Evolutionary conservation across 2,888 invertebrate genomes (phyloP).

Genomic region (Pachymerium ferrugineum): DNA sequence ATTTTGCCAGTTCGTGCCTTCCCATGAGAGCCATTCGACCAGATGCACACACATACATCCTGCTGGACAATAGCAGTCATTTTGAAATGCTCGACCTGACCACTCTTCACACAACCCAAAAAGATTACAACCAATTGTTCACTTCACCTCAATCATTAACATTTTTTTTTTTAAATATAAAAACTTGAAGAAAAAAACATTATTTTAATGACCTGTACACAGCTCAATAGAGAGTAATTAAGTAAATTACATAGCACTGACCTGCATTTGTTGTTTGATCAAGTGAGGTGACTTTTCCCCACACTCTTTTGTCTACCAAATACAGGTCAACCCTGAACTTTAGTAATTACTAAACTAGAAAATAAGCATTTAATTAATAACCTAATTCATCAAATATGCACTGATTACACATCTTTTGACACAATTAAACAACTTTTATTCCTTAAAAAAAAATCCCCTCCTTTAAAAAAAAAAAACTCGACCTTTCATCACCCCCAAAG

Average conservation of each 20-base stretch:
- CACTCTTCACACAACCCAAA: not conserved
- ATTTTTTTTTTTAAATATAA: not conserved
- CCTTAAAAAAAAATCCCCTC: no score
- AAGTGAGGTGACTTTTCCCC: not conserved
- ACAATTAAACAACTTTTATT: no score
- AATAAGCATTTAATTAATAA: no score
- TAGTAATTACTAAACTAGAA: no score
- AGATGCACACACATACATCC: slow-evolving; percentile 4
- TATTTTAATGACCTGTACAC: no score
- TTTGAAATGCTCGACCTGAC: slow-evolving; percentile 9
- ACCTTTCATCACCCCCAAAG: not conserved
- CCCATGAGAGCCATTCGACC: slow-evolving; percentile 16
- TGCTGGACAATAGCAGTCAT: slow-evolving; percentile 17
- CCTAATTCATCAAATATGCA: no score
- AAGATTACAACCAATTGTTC: not conserved
- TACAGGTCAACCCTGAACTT: not conserved
- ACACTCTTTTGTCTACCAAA: no score
- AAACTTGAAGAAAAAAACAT: not conserved
- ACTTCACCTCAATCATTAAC: not conserved
- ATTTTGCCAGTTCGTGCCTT: slow-evolving; percentile 1
- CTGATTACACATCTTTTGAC: no score
- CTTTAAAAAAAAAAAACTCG: no score
- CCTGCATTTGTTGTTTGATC: not conserved
- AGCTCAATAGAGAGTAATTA: not conserved
- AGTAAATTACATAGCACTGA: slow-evolving; percentile 4